These are phyloP conservation scores for Seira sanloemensis DNA, from an alignment of 2,888 invertebrate species.

Conservation along the genomic window DNA sequence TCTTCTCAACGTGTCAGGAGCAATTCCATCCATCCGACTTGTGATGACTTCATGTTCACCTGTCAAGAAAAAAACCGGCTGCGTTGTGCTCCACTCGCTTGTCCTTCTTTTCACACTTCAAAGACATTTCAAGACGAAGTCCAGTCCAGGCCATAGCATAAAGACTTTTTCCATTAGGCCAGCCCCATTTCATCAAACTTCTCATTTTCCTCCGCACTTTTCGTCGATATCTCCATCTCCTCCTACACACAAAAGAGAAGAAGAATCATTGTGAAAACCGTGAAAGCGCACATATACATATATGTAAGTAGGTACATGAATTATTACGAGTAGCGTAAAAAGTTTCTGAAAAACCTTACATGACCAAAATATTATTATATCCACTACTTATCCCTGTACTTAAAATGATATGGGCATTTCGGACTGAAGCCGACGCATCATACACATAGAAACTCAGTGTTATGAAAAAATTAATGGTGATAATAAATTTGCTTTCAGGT, in stretches of 20 bases:
- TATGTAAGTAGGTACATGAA: too few relatives aligned
- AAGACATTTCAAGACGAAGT: neutral
- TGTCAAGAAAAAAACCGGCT: slow-evolving; percentile 17
- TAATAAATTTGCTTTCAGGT: neutral
- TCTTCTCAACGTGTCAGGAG: neutral
- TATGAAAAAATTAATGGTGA: neutral
- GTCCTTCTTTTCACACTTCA: slow-evolving; percentile 36
- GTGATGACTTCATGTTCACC: slow-evolving; percentile 31
- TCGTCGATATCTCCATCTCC: neutral
- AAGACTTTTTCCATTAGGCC: neutral
- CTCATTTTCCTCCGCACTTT: neutral
- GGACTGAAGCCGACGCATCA: too few relatives aligned
- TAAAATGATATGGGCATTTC: too few relatives aligned
- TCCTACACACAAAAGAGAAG: slow-evolving; percentile 34
- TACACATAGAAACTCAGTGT: too few relatives aligned
- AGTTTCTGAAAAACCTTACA: too few relatives aligned
- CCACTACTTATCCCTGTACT: too few relatives aligned
- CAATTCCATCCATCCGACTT: neutral
- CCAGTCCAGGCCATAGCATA: too few relatives aligned
- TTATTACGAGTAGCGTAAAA: too few relatives aligned
- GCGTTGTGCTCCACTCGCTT: slow-evolving; percentile 2
- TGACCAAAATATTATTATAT: too few relatives aligned
- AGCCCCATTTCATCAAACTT: neutral
- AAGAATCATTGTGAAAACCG: too few relatives aligned
- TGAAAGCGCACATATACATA: too few relatives aligned